A percentile compares a stretch with the other conserved stretches of the same genome.
Conservation (phyloP, 92 coral and sea anemone genomes). For the Palythoa grandiflora region DNA sequence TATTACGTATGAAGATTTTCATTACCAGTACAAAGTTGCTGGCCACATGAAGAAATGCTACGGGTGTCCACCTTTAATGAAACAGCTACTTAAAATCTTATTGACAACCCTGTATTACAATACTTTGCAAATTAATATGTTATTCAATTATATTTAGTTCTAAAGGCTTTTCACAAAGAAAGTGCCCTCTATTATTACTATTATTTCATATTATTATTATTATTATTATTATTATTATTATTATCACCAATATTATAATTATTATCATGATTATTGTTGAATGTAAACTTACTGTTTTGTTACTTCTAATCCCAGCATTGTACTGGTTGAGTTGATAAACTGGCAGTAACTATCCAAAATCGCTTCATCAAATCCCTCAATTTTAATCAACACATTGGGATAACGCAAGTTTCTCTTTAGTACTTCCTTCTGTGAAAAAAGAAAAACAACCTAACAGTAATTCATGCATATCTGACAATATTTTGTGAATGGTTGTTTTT, state of each 20-base stretch:
- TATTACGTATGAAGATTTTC: too few species aligned
- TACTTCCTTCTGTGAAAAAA: conserved; percentile 51
- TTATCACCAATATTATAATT: neutral
- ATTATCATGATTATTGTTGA: neutral
- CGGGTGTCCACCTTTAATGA: too few species aligned
- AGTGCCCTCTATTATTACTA: too few species aligned
- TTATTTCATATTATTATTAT: too few species aligned
- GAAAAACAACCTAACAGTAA: neutral
- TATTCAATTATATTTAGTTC: too few species aligned
- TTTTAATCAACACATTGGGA: conserved; percentile 82
- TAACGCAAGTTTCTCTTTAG: conserved; percentile 70
- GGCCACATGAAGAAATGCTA: too few species aligned
- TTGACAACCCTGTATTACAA: too few species aligned
- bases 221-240: too few species aligned
- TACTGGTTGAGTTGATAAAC: conserved; percentile 82
- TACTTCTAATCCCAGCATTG: conserved; percentile 83
- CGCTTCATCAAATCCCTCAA: conserved; percentile 88
- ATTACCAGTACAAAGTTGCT: too few species aligned
- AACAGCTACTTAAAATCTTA: too few species aligned
- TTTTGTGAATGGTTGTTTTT: neutral
- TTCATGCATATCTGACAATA: neutral
- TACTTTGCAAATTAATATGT: too few species aligned
- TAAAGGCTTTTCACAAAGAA: neutral
- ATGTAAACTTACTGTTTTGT: conserved; percentile 81
- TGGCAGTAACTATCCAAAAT: conserved; percentile 87